Conservation (phyloP, 2,888 invertebrate genomes). For the Molanna angustata region DNA sequence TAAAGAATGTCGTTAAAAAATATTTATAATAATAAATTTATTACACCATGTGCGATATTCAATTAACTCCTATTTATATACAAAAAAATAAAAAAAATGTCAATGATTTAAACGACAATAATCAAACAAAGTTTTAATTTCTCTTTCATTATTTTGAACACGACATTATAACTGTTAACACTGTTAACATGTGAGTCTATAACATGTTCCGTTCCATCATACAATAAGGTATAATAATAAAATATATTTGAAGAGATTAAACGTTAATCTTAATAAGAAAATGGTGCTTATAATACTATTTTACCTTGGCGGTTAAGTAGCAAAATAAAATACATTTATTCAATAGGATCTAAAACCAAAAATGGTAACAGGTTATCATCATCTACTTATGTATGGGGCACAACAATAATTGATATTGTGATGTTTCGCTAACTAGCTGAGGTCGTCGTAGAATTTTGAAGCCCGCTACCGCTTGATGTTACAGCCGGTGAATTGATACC, state of each 20-base stretch:
- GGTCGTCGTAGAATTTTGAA: constrained; percentile 46
- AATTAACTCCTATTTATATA: too few species aligned
- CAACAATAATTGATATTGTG: constrained; percentile 47
- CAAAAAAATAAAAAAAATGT: too few species aligned
- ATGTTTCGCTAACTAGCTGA: constrained; percentile 50
- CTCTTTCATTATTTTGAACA: too few species aligned
- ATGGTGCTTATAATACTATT: constrained; percentile 4
- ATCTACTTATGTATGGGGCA: constrained; percentile 35
- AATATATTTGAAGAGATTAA: constrained; percentile 2
- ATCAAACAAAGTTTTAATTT: too few species aligned
- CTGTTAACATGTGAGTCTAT: too few species aligned
- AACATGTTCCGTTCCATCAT: too few species aligned
- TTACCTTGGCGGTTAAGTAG: constrained; percentile 13
- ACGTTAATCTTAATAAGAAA: constrained; percentile 6
- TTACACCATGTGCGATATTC: too few species aligned
- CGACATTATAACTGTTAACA: too few species aligned
- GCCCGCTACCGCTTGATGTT: constrained; percentile 38
- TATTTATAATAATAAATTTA: too few species aligned
- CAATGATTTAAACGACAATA: too few species aligned
- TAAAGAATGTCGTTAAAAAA: too few species aligned
- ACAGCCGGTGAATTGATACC: constrained; percentile 52
- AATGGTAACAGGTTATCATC: constrained; percentile 18
- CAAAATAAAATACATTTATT: constrained; percentile 16
- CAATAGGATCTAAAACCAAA: constrained; percentile 10
- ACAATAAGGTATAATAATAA: too few species aligned